These are phyloP conservation scores for Sebastolobus alascanus DNA, from an alignment of 2,797 vertebrate genomes.

Conservation along the genomic window DNA sequence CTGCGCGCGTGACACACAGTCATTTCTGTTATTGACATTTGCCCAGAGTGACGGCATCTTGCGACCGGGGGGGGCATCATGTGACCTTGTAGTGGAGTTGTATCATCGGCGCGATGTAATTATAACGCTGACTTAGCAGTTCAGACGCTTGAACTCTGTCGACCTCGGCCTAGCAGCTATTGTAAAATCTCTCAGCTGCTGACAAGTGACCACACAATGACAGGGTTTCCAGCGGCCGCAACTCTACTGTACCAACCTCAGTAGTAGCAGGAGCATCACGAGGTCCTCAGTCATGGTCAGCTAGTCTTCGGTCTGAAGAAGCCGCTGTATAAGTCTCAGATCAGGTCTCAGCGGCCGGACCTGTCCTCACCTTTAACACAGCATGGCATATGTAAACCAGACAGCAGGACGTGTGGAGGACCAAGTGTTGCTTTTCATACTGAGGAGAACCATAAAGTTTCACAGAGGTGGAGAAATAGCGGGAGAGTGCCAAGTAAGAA, in stretches of 20 bases:
- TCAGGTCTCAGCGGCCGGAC: slow-evolving; percentile 40
- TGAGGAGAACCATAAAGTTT: slow-evolving; percentile 54
- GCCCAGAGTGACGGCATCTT: slow-evolving; percentile 64
- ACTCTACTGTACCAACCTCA: slow-evolving; percentile 39
- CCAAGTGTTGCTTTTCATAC: slow-evolving; percentile 47
- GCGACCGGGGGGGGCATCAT: slow-evolving; percentile 60
- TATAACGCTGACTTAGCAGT: slow-evolving; percentile 76
- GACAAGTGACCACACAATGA: slow-evolving; percentile 81
- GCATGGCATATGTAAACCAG: slow-evolving; percentile 64
- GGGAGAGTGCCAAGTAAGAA: slow-evolving; percentile 58
- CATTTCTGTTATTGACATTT: slow-evolving; percentile 78
- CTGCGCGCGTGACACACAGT: slow-evolving; percentile 61
- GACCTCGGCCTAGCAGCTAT: slow-evolving; percentile 58
- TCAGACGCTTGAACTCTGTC: slow-evolving; percentile 61
- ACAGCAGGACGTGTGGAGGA: slow-evolving; percentile 47
- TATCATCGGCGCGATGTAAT: slow-evolving; percentile 65
- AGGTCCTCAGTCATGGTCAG: slow-evolving; percentile 45
- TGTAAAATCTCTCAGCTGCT: slow-evolving; percentile 74
- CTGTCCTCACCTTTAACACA: slow-evolving; percentile 76
- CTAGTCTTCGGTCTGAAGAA: slow-evolving; percentile 29
- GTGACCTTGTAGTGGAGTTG: slow-evolving; percentile 64
- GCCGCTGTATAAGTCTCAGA: background rate
- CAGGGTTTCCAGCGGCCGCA: slow-evolving; percentile 67
- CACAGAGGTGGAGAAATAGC: slow-evolving; percentile 61
- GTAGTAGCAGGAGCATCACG: background rate